Base-by-base conservation (phyloP, 1,140 invertebrate species). In the Conus ventricosus region DNA sequence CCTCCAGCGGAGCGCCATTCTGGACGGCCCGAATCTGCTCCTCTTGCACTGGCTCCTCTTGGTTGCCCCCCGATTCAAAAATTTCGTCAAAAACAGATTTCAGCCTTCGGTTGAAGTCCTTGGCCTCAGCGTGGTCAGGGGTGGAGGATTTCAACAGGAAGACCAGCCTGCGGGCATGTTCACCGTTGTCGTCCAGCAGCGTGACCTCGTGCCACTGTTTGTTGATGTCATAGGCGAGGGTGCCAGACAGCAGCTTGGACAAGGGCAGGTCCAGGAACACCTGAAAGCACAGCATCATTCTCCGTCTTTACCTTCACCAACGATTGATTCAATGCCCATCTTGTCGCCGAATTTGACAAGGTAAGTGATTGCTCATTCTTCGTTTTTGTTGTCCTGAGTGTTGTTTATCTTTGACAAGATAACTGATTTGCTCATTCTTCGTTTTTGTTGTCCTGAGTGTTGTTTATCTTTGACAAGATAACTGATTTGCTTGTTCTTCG, bases 181-280 rank as follows among this genome's bases (percentile, higher is more conserved):
- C 57, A 23, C 20, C 51, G 23, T 25, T 54, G 80, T 53, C 53
- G 11, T 75, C 39, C 15, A 1, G 51, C 13, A 88, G n/a, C 0
- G 63, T 75, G 17, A 88, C 63, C 25, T 88, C 51, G 15, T 88
- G 87, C 87, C 87, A 88, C 54, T 63, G 80, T 81, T 54, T 17
- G 20, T 27, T 27, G 17, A n/a, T 88, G 55, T 84, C 55, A 51
- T 88, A 88, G 20, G 39, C 25, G 4, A 88, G 25, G 3, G 23
- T 23, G 4, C 87, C 87, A 53, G 60, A 23, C 81, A 84, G n/a
- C 53, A 84, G n/a, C 13, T 39, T 60, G 23, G 78, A 80, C 10
- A 88, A 53, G 60, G 87, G 82, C 27, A 88, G 82, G 71, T 71
- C 67, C 87, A 88, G 54, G 55, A 88, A 88, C 8, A 88, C 81